These are phyloP conservation scores for Staurois parvus DNA, from an alignment of 2,797 vertebrate genomes.

Conservation along the genomic window DNA sequence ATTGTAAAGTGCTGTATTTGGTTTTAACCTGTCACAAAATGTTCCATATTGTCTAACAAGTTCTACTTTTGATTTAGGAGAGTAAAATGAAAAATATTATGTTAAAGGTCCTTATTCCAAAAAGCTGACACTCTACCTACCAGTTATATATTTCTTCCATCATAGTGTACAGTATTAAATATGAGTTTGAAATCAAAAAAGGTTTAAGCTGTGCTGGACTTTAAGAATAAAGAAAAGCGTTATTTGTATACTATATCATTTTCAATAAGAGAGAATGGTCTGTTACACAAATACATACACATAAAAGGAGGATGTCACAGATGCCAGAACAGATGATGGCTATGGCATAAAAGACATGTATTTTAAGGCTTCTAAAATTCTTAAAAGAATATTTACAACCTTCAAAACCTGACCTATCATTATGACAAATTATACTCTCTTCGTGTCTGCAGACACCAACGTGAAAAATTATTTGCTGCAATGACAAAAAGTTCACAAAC, in stretches of 20 bases:
- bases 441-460: not conserved
- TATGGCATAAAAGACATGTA: slow-evolving; percentile 19
- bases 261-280: not conserved
- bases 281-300: not conserved
- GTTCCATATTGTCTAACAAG: too few relatives aligned
- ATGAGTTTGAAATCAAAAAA: not conserved
- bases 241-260: slow-evolving; percentile 3
- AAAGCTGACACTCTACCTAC: too few relatives aligned
- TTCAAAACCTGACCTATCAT: slow-evolving; percentile 25
- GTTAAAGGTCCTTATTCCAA: too few relatives aligned
- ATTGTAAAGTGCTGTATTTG: too few relatives aligned
- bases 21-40: too few relatives aligned
- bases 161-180: too few relatives aligned
- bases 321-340: slow-evolving; percentile 8
- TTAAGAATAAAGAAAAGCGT: slow-evolving; percentile 5
- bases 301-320: slow-evolving; percentile 18
- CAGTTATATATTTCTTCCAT: too few relatives aligned
- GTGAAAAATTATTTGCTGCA: not conserved
- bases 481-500: not conserved
- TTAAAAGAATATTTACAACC: slow-evolving; percentile 22
- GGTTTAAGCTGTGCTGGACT: not conserved
- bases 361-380: slow-evolving; percentile 12
- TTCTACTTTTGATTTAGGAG: too few relatives aligned
- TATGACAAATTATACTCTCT: slow-evolving; percentile 27
- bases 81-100: too few relatives aligned